Evolutionary conservation across 1,140 invertebrate species (phyloP).

Genomic region (Heliothis virescens): DNA sequence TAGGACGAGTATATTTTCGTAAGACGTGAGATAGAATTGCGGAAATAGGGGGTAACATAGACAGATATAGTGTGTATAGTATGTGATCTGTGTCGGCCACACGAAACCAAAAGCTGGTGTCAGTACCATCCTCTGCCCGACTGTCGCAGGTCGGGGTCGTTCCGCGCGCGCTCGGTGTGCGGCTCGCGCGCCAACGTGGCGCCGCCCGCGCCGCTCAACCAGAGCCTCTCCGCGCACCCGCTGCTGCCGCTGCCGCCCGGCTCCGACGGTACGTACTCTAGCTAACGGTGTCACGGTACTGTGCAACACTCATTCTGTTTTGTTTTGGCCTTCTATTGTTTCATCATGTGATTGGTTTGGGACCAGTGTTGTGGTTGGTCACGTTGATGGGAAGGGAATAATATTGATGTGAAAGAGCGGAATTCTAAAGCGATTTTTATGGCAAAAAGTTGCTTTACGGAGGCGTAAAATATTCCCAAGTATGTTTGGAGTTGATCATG

Average conservation of each 20-base stretch:
- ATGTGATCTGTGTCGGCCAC: slow-evolving; percentile 25
- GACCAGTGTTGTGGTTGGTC: too few species aligned
- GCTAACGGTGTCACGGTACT: too few species aligned
- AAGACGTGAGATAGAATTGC: not conserved
- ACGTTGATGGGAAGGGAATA: too few species aligned
- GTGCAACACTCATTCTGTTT: too few species aligned
- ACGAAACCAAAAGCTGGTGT: slow-evolving; percentile 64
- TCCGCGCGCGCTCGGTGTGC: slow-evolving; percentile 89
- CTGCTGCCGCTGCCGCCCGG: slow-evolving; percentile 91
- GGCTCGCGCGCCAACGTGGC: slow-evolving; percentile 85
- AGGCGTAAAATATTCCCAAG: too few species aligned
- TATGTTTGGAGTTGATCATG: too few species aligned
- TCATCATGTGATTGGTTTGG: not conserved
- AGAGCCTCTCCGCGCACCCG: slow-evolving; percentile 93
- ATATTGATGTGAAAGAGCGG: too few species aligned
- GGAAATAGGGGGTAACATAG: not conserved
- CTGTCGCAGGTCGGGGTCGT: slow-evolving; percentile 94
- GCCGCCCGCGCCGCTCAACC: slow-evolving; percentile 88
- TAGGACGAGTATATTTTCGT: slow-evolving; percentile 3
- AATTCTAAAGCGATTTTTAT: too few species aligned
- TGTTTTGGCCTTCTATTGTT: not conserved
- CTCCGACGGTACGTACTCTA: slow-evolving; percentile 85
- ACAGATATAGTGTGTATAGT: slow-evolving; percentile 15
- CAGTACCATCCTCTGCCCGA: slow-evolving; percentile 88
- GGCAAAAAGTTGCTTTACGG: too few species aligned